phyloP scores from a whole-genome alignment of 2,797 vertebrate genomes.

The Phalanger gymnotis region DNA sequence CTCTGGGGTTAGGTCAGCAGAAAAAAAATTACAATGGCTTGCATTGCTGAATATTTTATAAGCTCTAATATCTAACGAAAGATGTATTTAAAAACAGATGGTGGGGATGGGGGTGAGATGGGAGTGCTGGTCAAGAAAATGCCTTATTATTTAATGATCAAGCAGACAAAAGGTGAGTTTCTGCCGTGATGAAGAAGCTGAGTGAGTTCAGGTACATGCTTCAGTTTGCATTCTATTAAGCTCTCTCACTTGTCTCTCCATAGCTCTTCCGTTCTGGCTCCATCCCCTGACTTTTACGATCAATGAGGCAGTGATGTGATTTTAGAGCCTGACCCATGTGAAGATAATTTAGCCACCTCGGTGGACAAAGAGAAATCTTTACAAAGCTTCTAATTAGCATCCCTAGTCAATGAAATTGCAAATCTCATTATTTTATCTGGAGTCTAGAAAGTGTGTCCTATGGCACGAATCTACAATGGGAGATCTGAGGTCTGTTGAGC shows the following conservation, averaged over 20 bases:
- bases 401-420: conserved; percentile 71
- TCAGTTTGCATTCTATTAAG: background rate
- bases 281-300: conserved; percentile 61
- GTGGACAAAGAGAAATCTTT: conserved; percentile 72
- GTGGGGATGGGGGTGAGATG: background rate
- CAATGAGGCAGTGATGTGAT: conserved; percentile 53
- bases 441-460: conserved; percentile 45
- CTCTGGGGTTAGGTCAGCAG: conserved; percentile 81
- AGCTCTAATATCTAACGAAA: conserved; percentile 73
- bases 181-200: conserved; percentile 45
- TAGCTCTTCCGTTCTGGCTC: conserved; percentile 60
- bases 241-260: background rate
- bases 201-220: conserved; percentile 19
- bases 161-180: conserved; percentile 62
- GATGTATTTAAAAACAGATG: conserved; percentile 78
- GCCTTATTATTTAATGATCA: conserved; percentile 70
- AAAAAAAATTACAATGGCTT: conserved; percentile 75
- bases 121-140: conserved; percentile 73
- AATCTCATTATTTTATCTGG: conserved; percentile 73
- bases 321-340: conserved; percentile 65
- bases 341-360: conserved; percentile 71
- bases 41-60: conserved; percentile 84
- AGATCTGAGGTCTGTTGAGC: background rate
- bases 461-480: conserved; percentile 64
- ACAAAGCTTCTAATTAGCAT: conserved; percentile 76